A percentile compares a stretch with the other conserved stretches of the same genome.
Evolutionary conservation across 2,797 vertebrate species (phyloP).

Genomic region (Pseudocheirus occidentalis): DNA sequence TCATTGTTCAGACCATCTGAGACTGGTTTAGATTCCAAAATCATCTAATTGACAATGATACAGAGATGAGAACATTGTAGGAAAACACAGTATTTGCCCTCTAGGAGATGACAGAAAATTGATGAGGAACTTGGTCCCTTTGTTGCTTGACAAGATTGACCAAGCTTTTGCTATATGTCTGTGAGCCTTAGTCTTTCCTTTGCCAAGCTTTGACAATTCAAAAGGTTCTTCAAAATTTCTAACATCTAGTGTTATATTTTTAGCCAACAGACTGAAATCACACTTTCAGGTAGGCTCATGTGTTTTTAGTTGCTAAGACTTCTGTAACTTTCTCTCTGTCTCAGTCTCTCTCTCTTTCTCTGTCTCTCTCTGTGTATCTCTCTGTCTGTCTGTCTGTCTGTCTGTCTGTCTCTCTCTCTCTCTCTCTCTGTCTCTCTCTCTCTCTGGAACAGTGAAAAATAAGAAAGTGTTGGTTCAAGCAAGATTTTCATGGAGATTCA

Average conservation of each 20-base stretch:
- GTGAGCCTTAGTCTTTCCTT: conserved; percentile 25
- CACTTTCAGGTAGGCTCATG: background rate
- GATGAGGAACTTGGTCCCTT: background rate
- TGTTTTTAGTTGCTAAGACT: background rate
- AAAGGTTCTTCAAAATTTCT: conserved; percentile 36
- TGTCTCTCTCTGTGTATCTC: background rate
- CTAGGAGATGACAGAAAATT: background rate
- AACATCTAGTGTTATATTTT: conserved; percentile 43
- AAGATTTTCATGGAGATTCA: background rate
- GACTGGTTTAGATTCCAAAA: conserved; percentile 22
- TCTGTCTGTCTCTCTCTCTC: background rate
- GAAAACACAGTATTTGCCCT: conserved; percentile 2
- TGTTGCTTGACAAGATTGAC: conserved; percentile 8
- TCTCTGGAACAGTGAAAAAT: background rate
- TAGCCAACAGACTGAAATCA: conserved; percentile 27
- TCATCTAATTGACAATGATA: background rate
- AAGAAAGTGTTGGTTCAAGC: background rate
- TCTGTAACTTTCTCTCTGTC: background rate
- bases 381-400: background rate
- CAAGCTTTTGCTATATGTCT: background rate
- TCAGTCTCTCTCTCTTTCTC: background rate
- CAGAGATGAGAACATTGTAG: background rate
- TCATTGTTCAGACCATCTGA: background rate
- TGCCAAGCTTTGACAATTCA: background rate
- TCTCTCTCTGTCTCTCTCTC: background rate